Conservation (phyloP, 2,113 vertebrate species). For the Embiotoca jacksoni region DNA sequence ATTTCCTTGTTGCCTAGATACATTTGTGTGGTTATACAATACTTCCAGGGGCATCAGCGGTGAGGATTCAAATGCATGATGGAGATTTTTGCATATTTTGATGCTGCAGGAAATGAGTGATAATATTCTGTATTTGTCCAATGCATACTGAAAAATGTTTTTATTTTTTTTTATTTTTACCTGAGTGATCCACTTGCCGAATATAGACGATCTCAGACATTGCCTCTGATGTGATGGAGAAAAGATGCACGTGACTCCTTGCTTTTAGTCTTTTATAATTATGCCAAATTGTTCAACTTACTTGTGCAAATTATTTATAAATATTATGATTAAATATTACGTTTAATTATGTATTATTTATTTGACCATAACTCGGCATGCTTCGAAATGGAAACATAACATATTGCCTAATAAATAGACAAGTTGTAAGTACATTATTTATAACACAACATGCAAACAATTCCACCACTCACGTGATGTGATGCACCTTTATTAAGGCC, state of each 20-base stretch:
- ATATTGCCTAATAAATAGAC: background rate
- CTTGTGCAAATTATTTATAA: background rate
- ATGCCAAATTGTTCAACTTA: background rate
- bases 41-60: too few species aligned
- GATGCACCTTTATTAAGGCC: background rate
- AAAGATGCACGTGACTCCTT: conserved; percentile 49
- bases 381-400: background rate
- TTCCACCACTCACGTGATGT: background rate
- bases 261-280: conserved; percentile 3
- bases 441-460: background rate
- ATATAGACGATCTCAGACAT: conserved; percentile 59
- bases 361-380: fast-evolving
- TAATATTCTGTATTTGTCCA: too few species aligned
- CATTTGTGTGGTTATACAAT: too few species aligned
- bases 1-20: too few species aligned
- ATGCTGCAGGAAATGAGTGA: too few species aligned
- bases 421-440: background rate
- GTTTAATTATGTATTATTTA: background rate
- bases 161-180: too few species aligned
- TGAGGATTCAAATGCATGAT: too few species aligned
- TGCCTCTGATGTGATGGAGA: background rate
- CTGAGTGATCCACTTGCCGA: background rate
- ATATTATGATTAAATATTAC: fast-evolving
- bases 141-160: too few species aligned
- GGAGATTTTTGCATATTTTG: too few species aligned